Base-by-base conservation (phyloP, 2,888 invertebrate species). In the Nesidiocoris tenuis region DNA sequence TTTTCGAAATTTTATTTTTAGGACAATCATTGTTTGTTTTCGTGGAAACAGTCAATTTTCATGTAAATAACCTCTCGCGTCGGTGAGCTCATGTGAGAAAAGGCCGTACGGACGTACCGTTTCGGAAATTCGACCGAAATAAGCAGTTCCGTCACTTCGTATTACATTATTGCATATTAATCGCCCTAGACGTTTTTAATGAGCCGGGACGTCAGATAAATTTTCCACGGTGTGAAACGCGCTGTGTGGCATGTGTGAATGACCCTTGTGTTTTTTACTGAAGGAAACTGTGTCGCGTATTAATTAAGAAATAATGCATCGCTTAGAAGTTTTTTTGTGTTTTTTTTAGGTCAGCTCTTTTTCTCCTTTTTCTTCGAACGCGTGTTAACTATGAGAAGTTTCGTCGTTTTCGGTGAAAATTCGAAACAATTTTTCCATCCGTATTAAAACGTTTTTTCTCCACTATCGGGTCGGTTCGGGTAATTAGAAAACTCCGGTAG, bases 401-500 rank as follows among this genome's bases (percentile, higher is more conserved):
- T 39, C 5, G 39, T 39, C 39, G 39, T 39, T 39, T 39, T 39
- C 39, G 39, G 39, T 7, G 39, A 39, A 39, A 39, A 39, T 39
- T 39, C 12, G 39, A 39, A 3, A 12, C 39, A 39, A 39, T 39
- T 7, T 39, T 39, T 39, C 39, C 39, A 39, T 39, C 5, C 3
- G 39, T 39, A 39, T 12, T 7, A 12, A 39, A 39, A 39, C 39
- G 39, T 39, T 39, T 39, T 39, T 39, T 39, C 3, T 39, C 39
- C 39, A 39, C 39, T 39, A 39, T 39, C 39, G 39, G n/a, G 5
- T 39, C 5, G 3, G 39, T 39, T 39, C 12, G 39, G 39, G 65
- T 65, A 65, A 65, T 65, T 65, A 65, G 65, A 39, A 39, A 65
- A 65, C 65, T 65, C 65, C 65, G 65, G 65, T 65, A 65, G 39